Conservation (phyloP, 2,888 invertebrate genomes). For the Eremobia ochroleuca region DNA sequence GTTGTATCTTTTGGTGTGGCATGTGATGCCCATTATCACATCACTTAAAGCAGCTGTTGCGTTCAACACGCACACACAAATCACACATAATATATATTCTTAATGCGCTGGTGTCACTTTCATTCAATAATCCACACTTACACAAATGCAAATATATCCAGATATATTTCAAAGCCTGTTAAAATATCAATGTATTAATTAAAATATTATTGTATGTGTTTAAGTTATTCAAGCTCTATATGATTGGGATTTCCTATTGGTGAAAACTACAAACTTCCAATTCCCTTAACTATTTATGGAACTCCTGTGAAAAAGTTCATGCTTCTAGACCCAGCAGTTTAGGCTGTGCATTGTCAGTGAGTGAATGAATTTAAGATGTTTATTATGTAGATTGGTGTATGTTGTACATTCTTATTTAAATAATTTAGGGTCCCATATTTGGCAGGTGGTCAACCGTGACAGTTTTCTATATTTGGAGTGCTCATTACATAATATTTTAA, state of each 20-base stretch:
- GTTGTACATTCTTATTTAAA: slow-evolving; percentile 1
- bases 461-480: slow-evolving; percentile 4
- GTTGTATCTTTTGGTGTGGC: background rate
- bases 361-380: background rate
- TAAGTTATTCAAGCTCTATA: background rate
- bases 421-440: background rate
- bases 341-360: background rate
- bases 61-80: background rate
- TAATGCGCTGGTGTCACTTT: background rate
- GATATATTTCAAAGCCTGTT: background rate
- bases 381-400: background rate
- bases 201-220: background rate
- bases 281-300: background rate
- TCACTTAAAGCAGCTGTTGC: background rate
- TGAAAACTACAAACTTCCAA: too few species aligned
- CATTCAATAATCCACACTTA: background rate
- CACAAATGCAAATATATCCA: background rate
- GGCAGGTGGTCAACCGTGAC: slow-evolving; percentile 12
- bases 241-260: background rate
- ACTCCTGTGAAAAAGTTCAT: background rate
- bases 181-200: background rate
- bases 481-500: slow-evolving; percentile 13
- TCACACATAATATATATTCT: background rate
- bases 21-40: background rate
- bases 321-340: background rate